phyloP scores from a whole-genome alignment of 2,113 vertebrate genomes.

The Rutilus rutilus region DNA sequence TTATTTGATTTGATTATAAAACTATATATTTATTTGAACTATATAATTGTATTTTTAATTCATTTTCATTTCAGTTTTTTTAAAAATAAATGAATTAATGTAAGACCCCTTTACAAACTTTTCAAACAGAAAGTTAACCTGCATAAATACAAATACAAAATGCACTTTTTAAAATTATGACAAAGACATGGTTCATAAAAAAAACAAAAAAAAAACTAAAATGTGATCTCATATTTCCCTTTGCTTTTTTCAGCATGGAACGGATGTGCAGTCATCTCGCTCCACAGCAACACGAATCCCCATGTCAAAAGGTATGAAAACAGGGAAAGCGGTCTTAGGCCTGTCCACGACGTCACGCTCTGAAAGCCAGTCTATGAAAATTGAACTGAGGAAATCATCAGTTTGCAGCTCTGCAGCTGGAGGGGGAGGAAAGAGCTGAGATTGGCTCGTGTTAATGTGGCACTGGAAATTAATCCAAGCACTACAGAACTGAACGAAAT shows the following conservation, averaged over 20 bases:
- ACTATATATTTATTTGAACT: background rate
- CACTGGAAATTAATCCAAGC: constrained; percentile 15
- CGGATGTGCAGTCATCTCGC: constrained; percentile 84
- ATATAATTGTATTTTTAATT: background rate
- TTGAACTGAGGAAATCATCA: constrained; percentile 92
- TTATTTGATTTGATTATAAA: background rate
- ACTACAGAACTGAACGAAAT: constrained; percentile 20
- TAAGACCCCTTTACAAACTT: background rate
- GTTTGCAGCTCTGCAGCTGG: constrained; percentile 80
- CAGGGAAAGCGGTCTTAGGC: constrained; percentile 85
- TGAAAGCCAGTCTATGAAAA: constrained; percentile 93
- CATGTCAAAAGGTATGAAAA: constrained; percentile 93
- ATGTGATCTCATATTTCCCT: constrained; percentile 9
- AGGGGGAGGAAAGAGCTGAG: constrained; percentile 88
- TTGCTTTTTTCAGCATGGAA: constrained; percentile 76
- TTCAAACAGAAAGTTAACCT: background rate
- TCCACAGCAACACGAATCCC: constrained; percentile 90
- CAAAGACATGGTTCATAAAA: background rate
- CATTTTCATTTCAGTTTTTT: background rate
- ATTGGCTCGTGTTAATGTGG: constrained; percentile 28
- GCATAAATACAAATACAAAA: background rate
- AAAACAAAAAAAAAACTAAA: background rate
- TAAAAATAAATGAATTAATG: background rate
- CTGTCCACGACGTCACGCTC: constrained; percentile 86
- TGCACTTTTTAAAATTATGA: background rate